Conservation (phyloP, 2,797 vertebrate species). For the Pseudochirops cupreus region DNA sequence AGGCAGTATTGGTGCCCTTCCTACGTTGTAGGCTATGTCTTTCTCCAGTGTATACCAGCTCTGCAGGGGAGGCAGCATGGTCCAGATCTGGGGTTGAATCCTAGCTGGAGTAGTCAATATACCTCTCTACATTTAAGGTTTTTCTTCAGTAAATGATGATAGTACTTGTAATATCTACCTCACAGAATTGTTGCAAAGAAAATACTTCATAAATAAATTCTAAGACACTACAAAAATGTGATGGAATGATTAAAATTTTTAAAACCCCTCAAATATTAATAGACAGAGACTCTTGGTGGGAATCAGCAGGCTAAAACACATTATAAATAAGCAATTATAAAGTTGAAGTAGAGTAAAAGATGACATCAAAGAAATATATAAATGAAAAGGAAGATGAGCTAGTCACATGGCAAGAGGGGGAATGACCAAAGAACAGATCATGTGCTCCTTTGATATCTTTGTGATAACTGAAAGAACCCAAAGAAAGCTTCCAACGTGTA, state of each 20-base stretch:
- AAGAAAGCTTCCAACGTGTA: neutral
- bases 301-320: neutral
- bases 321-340: neutral
- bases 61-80: neutral
- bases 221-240: neutral
- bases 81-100: neutral
- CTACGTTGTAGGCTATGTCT: conserved; percentile 8
- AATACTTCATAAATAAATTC: neutral
- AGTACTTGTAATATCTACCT: neutral
- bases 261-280: neutral
- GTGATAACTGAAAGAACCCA: neutral
- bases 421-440: neutral
- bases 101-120: neutral
- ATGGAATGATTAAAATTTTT: neutral
- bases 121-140: neutral
- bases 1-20: neutral
- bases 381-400: neutral
- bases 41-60: neutral
- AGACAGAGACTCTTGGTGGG: neutral
- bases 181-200: neutral
- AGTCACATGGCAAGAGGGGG: neutral
- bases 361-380: neutral
- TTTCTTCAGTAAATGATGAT: neutral
- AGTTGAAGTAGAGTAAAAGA: neutral
- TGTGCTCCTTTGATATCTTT: neutral